Evolutionary conservation across 2,113 vertebrate species (phyloP), one percentile per base, ranked within the genome.

Genomic region (Anoplopoma fimbria): DNA sequence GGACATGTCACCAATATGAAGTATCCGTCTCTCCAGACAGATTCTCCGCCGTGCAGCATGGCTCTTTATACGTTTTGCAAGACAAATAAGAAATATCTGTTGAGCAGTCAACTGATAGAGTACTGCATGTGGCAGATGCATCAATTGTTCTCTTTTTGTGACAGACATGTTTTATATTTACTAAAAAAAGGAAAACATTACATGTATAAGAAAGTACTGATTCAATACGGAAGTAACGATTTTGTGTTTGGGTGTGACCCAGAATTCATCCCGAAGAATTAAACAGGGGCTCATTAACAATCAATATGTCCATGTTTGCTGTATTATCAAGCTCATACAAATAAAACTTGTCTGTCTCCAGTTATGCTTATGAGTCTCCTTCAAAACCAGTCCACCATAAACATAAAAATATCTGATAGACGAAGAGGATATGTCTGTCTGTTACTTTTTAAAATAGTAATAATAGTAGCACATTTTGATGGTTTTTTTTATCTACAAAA

Each of bases 151-250:
- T 17, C 15, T 51, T 70, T 60, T 40, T n/a, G 2, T n/a, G 23
- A 49, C 7, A 34, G n/a, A 42, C 19, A 12, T 29, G 23, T 19
- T 25, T 13, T 34, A 31, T 21, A 40, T 64, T 68, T 27, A 69
- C 6, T 61, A 6, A 31, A 15, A 47, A 15, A 25, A 13, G n/a
- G 33, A 33, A 29, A 71, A 17, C 1, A n/a, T 38, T 13, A 21
- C 29, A 57, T 80, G 49, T 72, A 7, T 62, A 8, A 45, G 19
- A 68, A 72, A 67, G 42, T 77, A 51, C 21, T 8, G 25, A 25
- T 69, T 64, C 19, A 63, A 88, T 31, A 65, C 87, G 84, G 87
- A 93, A 90, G 86, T 89, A 77, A 78, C 75, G 69, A 40, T 36
- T 58, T 33, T 0, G 3, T 78, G 65, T 60, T 79, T 85, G 80